phyloP scores from a whole-genome alignment of 2,113 vertebrate genomes.

The Cavia porcellus region DNA sequence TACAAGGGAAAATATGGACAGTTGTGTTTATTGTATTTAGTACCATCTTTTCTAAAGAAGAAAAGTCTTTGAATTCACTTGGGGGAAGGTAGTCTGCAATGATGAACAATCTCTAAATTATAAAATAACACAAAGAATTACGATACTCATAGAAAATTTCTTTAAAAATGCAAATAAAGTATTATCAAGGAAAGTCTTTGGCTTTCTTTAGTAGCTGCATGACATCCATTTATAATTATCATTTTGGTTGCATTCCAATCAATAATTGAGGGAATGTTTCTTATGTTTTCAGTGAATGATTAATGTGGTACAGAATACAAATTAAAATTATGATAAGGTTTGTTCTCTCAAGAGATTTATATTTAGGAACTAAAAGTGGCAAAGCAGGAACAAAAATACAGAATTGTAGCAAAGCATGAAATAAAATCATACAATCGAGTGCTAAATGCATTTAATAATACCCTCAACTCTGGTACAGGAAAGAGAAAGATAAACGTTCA shows the following conservation, averaged over 20 bases:
- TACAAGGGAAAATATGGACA: background rate
- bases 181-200: conserved; percentile 35
- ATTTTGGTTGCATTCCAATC: conserved; percentile 65
- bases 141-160: conserved; percentile 48
- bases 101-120: conserved; percentile 11
- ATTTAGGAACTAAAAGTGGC: conserved; percentile 56
- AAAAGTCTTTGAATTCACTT: background rate
- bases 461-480: background rate
- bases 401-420: conserved; percentile 43
- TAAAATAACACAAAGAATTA: conserved; percentile 22
- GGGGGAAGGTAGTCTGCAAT: conserved; percentile 9
- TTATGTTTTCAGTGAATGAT: conserved; percentile 39
- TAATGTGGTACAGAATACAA: conserved; percentile 60
- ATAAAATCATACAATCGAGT: conserved; percentile 25
- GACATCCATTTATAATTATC: conserved; percentile 58
- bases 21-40: background rate
- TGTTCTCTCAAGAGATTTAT: conserved; percentile 55
- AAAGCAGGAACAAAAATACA: background rate
- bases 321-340: conserved; percentile 45
- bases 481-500: background rate
- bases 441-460: conserved; percentile 40
- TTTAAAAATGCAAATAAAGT: conserved; percentile 56
- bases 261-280: conserved; percentile 47
- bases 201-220: conserved; percentile 8
- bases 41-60: background rate